Percentiles rank a stretch among this genome's conserved stretches.
Conservation (phyloP, 2,888 invertebrate genomes). For the Andrena bucephala region DNA sequence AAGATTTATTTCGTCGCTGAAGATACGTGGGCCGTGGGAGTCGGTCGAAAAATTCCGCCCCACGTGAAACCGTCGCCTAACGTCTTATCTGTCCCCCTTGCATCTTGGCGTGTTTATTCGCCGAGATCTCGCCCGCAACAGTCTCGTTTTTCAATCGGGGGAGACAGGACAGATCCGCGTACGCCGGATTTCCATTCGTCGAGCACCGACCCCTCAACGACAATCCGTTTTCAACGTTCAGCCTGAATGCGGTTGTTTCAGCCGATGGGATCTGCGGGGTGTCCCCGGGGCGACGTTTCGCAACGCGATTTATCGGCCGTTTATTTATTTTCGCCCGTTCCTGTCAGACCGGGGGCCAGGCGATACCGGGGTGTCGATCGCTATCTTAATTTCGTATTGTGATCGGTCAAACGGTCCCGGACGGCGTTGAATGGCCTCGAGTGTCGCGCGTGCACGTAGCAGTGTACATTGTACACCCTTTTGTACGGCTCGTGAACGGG, state of each 20-base stretch:
- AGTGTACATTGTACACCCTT: constrained; percentile 60
- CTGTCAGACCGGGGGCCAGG: constrained; percentile 49
- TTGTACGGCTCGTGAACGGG: constrained; percentile 14
- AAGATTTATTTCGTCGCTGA: constrained; percentile 65
- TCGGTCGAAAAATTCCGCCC: constrained; percentile 25
- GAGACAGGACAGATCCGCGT: no score
- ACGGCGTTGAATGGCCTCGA: constrained; percentile 42
- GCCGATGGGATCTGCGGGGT: constrained; percentile 59
- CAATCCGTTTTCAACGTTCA: constrained; percentile 44
- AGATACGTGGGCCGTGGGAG: constrained; percentile 60
- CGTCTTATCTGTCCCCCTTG: constrained; percentile 4
- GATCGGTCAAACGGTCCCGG: constrained; percentile 71
- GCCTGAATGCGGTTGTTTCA: constrained; percentile 58
- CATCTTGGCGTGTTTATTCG: background rate
- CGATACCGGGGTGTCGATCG: constrained; percentile 76
- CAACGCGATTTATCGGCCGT: constrained; percentile 75
- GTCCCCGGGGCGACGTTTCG: constrained; percentile 61
- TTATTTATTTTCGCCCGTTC: constrained; percentile 76
- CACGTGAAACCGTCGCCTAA: background rate
- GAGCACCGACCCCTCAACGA: constrained; percentile 31
- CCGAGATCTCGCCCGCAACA: constrained; percentile 1
- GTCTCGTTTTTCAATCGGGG: background rate
- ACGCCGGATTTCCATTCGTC: background rate
- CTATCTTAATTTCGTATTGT: constrained; percentile 82
- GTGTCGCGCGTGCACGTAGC: constrained; percentile 39